Evolutionary conservation across 1,140 invertebrate species (phyloP).

Genomic region (Neoseiulus cucumeris): DNA sequence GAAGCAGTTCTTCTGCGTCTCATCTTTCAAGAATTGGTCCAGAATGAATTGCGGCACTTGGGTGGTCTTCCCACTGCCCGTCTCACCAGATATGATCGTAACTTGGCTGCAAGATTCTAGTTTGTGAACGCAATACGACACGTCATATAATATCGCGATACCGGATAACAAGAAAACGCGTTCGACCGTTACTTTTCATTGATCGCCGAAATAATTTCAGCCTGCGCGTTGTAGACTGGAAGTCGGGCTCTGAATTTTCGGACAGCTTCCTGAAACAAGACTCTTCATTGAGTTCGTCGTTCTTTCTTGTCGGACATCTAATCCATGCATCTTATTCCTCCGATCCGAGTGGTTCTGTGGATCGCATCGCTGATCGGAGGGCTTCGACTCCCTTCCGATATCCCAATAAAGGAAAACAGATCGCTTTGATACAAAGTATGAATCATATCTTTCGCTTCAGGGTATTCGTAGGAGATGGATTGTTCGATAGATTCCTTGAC

Average conservation of each 20-base stretch:
- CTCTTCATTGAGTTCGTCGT: too few relatives aligned
- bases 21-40: conserved; percentile 73
- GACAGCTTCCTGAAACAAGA: too few relatives aligned
- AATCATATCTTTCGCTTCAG: too few relatives aligned
- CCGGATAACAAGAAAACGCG: not conserved
- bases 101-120: conserved; percentile 42
- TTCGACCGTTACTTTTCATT: not conserved
- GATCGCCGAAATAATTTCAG: not conserved
- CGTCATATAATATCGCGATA: not conserved
- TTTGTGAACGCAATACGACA: not conserved
- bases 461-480: too few relatives aligned
- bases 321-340: too few relatives aligned
- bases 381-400: too few relatives aligned
- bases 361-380: too few relatives aligned
- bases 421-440: too few relatives aligned
- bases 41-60: conserved; percentile 78
- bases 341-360: too few relatives aligned
- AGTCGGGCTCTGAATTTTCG: not conserved
- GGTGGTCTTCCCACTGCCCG: conserved; percentile 67
- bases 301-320: too few relatives aligned
- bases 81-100: conserved; percentile 71
- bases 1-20: conserved; percentile 55
- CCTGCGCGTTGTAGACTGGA: not conserved
- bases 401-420: too few relatives aligned
- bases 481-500: too few relatives aligned